Percentiles rank a stretch among this genome's conserved stretches.
phyloP scores from a whole-genome alignment of 2,797 vertebrate species.

The Capromys pilorides region DNA sequence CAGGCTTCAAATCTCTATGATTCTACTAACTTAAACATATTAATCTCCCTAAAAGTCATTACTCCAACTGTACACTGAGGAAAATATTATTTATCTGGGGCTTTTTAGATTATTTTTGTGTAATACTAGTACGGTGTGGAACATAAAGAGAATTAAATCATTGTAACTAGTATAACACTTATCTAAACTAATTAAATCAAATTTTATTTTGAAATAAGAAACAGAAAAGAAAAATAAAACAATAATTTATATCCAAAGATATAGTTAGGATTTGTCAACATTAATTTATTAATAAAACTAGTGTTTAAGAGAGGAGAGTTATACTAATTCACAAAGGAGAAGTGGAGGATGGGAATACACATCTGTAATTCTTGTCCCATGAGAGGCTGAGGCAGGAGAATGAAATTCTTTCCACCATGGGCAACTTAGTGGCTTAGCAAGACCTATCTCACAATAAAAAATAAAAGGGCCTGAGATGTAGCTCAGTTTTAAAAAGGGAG shows the following conservation, averaged over 20 bases:
- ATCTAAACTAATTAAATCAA: background rate
- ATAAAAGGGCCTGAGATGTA: background rate
- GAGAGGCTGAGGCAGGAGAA: background rate
- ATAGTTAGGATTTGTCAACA: background rate
- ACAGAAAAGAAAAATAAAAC: background rate
- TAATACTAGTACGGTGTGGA: background rate
- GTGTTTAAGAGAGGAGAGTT: background rate
- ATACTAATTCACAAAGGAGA: background rate
- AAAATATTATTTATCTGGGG: background rate
- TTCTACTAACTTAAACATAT: background rate
- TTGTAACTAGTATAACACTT: background rate
- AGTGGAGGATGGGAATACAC: background rate
- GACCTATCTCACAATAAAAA: background rate
- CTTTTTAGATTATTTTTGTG: background rate
- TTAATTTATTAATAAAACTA: background rate
- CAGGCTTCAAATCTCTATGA: background rate
- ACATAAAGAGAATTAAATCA: background rate
- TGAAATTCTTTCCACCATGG: background rate
- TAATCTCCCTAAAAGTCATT: background rate
- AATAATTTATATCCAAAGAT: background rate
- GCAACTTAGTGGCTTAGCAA: background rate
- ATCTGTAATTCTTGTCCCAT: background rate
- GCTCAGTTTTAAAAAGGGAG: background rate
- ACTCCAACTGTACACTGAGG: background rate
- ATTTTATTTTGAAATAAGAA: constrained; percentile 25